Percentiles rank a stretch among this genome's conserved stretches.
These are phyloP conservation scores for Drosophila persimilis DNA, from an alignment of 1,140 invertebrate genomes.

Conservation along the genomic window DNA sequence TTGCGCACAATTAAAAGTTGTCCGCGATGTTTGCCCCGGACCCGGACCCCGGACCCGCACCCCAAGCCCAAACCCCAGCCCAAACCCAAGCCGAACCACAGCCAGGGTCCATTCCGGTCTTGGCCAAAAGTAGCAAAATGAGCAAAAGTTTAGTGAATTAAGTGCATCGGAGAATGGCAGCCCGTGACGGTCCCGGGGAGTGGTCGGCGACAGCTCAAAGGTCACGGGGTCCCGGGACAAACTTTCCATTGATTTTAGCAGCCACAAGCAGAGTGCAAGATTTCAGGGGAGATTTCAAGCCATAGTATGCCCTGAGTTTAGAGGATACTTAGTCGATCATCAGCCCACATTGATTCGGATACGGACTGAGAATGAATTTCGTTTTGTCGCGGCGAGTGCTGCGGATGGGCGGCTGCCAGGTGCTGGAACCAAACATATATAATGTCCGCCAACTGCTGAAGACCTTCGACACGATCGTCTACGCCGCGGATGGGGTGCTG, in stretches of 20 bases:
- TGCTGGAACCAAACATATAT: constrained; percentile 42
- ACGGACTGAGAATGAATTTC: constrained; percentile 23
- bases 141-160: constrained; percentile 68
- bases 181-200: constrained; percentile 20
- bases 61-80: constrained; percentile 5
- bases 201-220: constrained; percentile 13
- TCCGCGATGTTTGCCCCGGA: constrained; percentile 4
- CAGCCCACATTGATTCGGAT: too few relatives aligned
- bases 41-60: too few relatives aligned
- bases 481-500: constrained; percentile 51
- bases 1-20: constrained; percentile 75
- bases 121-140: constrained; percentile 61
- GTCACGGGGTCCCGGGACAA: not conserved
- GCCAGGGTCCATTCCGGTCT: constrained; percentile 12
- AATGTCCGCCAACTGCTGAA: constrained; percentile 46
- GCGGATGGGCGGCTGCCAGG: constrained; percentile 40
- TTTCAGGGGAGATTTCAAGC: not conserved
- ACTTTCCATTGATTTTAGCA: not conserved
- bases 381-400: constrained; percentile 3
- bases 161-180: constrained; percentile 53
- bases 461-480: constrained; percentile 53
- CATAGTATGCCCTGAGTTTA: too few relatives aligned
- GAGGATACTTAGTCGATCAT: too few relatives aligned
- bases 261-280: constrained; percentile 10
- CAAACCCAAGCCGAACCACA: constrained; percentile 31